Evolutionary conservation across 2,888 invertebrate genomes (phyloP), one percentile per base, ranked within the genome.

Genomic region (Troides aeacus): DNA sequence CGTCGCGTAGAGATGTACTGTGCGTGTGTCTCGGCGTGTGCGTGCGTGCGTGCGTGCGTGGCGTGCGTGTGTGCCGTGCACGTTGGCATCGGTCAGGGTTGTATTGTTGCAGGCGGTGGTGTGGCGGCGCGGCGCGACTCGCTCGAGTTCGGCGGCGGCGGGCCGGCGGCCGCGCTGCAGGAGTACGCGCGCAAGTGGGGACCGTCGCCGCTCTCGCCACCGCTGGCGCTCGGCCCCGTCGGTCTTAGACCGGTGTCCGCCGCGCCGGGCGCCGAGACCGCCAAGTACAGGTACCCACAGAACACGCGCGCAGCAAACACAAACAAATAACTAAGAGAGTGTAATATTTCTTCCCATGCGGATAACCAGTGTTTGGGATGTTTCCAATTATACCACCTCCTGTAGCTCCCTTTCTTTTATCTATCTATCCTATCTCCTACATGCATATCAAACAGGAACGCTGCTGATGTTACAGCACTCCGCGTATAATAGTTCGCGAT

Each of bases 191-290:
- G 94, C 85, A 94, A 94, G 87, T 94, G 94, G 87, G 93, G 94
- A 8, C 93, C 94, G 70, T 90, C 90, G 83, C 93, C 92, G 81
- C 90, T 92, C 80, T 96, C 97, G 74, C 97, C 97, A 77, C 97
- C 97, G 77, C 95, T 95, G 84, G 94, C 94, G 78, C 95, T 95
- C 73, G 95, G 95, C 63, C 89, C 84, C 93, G 81, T 97, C 81
- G 96, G 97, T 77, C 93, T 94, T 80, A 88, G 94, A 73, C 87
- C 93, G 81, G 92, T 93, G 72, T 92, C 92, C 76, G 93, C 93
- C 79, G 98, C 98, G 72, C 98, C 98, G 57, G 98, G 98, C 75
- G 98, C 98, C 1, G 98, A 98, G 93, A 96, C 96, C 76, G 94
- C 94, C 78, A 95, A 94, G 87, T 95, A 95, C 87, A 94, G 96